These are phyloP conservation scores for Pangasius djambal DNA, from an alignment of 2,797 vertebrate species.

Conservation along the genomic window DNA sequence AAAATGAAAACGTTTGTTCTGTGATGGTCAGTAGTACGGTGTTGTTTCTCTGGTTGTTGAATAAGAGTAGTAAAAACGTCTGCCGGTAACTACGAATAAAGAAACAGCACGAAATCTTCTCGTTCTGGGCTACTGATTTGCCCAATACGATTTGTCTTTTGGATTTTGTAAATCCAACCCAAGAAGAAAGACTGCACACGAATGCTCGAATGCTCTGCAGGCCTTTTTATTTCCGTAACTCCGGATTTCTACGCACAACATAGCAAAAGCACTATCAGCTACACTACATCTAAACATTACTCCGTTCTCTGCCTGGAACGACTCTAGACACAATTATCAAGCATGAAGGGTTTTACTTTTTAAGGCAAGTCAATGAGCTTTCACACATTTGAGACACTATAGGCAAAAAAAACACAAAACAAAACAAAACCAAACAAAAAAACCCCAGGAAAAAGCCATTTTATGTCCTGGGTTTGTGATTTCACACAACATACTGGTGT, in stretches of 20 bases:
- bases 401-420: slow-evolving; percentile 5
- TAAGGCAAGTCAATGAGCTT: slow-evolving; percentile 78
- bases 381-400: slow-evolving; percentile 49
- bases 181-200: neutral
- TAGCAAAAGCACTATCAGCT: slow-evolving; percentile 88
- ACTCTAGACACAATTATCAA: slow-evolving; percentile 73
- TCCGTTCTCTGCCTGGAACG: slow-evolving; percentile 67
- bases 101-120: neutral
- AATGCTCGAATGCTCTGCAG: slow-evolving; percentile 77
- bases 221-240: slow-evolving; percentile 93
- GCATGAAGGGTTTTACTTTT: slow-evolving; percentile 68
- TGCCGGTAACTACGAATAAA: neutral
- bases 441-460: slow-evolving; percentile 40
- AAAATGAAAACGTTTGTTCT: neutral
- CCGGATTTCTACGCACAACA: slow-evolving; percentile 85
- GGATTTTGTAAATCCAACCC: neutral
- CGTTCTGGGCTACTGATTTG: neutral
- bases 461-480: slow-evolving; percentile 60
- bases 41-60: neutral
- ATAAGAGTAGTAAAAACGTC: neutral
- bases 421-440: too few relatives aligned
- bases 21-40: neutral
- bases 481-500: slow-evolving; percentile 14
- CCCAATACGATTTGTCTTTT: neutral
- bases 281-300: slow-evolving; percentile 82